Evolutionary conservation across 2,113 vertebrate genomes (phyloP).

Genomic region (Chionis minor): DNA sequence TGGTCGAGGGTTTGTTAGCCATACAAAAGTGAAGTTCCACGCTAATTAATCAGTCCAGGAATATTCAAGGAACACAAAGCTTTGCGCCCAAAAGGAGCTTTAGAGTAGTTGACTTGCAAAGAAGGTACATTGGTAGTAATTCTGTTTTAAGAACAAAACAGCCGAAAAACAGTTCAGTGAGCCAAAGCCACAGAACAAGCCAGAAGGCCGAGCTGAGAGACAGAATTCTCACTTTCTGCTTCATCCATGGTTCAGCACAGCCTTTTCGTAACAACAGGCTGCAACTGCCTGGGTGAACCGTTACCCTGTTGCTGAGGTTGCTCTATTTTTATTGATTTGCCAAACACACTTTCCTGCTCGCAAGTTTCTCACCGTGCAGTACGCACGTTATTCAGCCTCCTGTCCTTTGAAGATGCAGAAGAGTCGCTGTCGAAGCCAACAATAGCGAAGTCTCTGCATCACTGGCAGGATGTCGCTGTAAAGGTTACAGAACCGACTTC

Average conservation of each 20-base stretch:
- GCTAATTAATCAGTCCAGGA: not conserved
- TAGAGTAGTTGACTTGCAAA: not conserved
- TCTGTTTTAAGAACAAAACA: not conserved
- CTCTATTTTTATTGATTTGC: not conserved
- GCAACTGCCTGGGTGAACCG: not conserved
- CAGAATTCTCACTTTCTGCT: not conserved
- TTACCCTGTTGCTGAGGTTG: not conserved
- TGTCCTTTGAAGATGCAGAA: not conserved
- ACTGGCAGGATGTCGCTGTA: conserved; percentile 10
- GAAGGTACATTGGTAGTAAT: not conserved
- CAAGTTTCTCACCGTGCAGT: not conserved
- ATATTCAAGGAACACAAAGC: not conserved
- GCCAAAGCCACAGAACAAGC: not conserved
- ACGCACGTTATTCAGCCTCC: not conserved
- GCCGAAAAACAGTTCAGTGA: not conserved
- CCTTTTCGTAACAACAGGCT: not conserved
- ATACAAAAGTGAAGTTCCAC: not conserved
- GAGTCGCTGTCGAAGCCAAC: not conserved
- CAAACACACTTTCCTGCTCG: not conserved
- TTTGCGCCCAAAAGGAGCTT: not conserved
- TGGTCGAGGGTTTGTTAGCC: not conserved
- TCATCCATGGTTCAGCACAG: fast-evolving
- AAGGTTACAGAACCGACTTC: not conserved
- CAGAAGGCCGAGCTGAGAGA: not conserved
- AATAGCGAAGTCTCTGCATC: not conserved